phyloP scores from a whole-genome alignment of 2,888 invertebrate species.

The Ecliptopera silaceata region DNA sequence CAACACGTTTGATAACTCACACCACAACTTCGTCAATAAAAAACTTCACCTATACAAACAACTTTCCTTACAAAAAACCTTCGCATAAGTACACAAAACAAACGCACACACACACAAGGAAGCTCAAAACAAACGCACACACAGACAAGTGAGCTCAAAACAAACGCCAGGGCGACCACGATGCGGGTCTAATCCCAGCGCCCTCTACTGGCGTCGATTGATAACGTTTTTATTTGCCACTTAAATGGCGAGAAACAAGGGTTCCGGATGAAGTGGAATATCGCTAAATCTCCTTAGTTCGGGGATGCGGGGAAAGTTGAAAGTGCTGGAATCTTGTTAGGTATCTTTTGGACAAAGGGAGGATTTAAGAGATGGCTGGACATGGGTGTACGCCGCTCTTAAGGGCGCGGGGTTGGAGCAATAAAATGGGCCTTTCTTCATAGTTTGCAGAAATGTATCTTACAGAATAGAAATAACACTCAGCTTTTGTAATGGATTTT shows the following conservation, averaged over 20 bases:
- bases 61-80: background rate
- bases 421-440: background rate
- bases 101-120: constrained; percentile 2
- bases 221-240: constrained; percentile 65
- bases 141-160: constrained; percentile 23
- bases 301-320: constrained; percentile 36
- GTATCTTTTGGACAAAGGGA: constrained; percentile 31
- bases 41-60: no score
- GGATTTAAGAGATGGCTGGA: constrained; percentile 23
- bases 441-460: background rate
- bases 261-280: constrained; percentile 47
- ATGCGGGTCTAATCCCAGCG: constrained; percentile 46
- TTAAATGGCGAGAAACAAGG: constrained; percentile 54
- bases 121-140: constrained; percentile 26
- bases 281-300: constrained; percentile 47
- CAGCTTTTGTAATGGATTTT: no score
- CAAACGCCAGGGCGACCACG: constrained; percentile 41
- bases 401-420: background rate
- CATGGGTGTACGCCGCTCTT: constrained; percentile 9
- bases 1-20: no score
- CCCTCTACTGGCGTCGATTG: constrained; percentile 48
- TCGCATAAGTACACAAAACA: background rate
- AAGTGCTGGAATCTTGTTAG: constrained; percentile 36
- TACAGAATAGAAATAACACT: background rate
- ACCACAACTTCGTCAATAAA: no score